Base-by-base conservation (phyloP, 1,140 invertebrate genomes). In the Procambarus clarkii region DNA sequence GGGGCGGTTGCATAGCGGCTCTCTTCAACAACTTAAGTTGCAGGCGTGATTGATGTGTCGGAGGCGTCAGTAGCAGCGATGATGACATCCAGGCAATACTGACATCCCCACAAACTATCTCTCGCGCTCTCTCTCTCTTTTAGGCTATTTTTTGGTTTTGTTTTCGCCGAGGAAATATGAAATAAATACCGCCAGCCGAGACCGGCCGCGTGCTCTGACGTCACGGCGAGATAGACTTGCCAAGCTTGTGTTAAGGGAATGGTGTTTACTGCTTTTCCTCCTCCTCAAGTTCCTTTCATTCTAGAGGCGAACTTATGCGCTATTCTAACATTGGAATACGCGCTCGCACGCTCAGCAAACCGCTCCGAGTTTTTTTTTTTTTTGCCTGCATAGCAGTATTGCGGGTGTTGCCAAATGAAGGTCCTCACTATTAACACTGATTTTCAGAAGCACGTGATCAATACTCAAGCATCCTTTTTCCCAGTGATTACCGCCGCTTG, bases 381-480 rank as follows among this genome's bases (percentile, higher is more conserved):
- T 8, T 13, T 54, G 50, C 13, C 8, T 54, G 50, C 50, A 54
- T 54, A 13, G 50, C 50, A 64, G 13, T 64, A 18, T 11, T 64
- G 69, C 15, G 7, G 69, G 69, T 74, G 69, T 74, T 74, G 69
- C 69, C 69, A 24, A 24, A 24, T 74, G 69, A 24, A 74, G 69
- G 69, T 74, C 69, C 69, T 11, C 69, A 69, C 69, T 74, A 74
- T 74, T 74, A 74, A 74, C n/a, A 24, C n/a, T 34, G n/a, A 34
- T 34, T 74, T 74, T 11, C 4, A 11, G 69, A 34, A 18, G n/a
- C 69, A 74, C 69, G 69, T 74, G 69, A 74, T 74, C 69, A 74
- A 74, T 74, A 74, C 69, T 21, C 69, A 74, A 74, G 69, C 24
- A 74, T 74, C n/a, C n/a, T 74, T 69, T 21, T 54, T 74, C 69